phyloP scores from a whole-genome alignment of 2,888 invertebrate genomes.

The Nasonovia ribisnigri region DNA sequence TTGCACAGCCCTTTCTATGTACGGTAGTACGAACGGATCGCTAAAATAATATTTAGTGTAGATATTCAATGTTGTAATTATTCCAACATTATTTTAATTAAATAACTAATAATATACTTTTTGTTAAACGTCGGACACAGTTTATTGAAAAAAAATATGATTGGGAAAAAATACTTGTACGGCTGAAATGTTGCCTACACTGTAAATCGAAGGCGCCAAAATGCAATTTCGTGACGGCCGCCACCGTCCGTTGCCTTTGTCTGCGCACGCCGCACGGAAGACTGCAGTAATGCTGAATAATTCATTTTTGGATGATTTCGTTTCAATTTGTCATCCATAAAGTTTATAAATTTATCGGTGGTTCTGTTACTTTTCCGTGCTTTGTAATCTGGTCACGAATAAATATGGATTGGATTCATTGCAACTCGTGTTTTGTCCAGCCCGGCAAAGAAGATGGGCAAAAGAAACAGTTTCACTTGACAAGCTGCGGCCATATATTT shows the following conservation, averaged over 20 bases:
- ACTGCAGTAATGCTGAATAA: neutral
- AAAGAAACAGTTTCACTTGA: neutral
- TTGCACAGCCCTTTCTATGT: no score
- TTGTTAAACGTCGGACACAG: neutral
- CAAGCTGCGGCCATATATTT: conserved; percentile 58
- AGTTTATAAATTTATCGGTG: neutral
- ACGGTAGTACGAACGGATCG: no score
- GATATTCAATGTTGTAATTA: neutral
- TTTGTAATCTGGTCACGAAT: neutral
- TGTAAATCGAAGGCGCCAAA: neutral
- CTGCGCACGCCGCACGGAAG: neutral
- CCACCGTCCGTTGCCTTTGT: neutral
- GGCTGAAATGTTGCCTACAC: neutral
- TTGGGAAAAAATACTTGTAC: neutral
- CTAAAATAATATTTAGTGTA: neutral
- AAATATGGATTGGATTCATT: conserved; percentile 58
- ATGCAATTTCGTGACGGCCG: neutral
- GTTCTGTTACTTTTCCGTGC: neutral
- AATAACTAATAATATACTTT: no score
- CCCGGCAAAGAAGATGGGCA: neutral
- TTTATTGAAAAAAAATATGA: neutral
- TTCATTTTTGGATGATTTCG: neutral
- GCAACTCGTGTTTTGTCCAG: conserved; percentile 46
- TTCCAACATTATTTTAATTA: no score
- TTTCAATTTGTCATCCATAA: neutral